A percentile compares a stretch with the other conserved stretches of the same genome.
Conservation (phyloP, 2,113 vertebrate genomes). For the Haplochromis burtoni region DNA sequence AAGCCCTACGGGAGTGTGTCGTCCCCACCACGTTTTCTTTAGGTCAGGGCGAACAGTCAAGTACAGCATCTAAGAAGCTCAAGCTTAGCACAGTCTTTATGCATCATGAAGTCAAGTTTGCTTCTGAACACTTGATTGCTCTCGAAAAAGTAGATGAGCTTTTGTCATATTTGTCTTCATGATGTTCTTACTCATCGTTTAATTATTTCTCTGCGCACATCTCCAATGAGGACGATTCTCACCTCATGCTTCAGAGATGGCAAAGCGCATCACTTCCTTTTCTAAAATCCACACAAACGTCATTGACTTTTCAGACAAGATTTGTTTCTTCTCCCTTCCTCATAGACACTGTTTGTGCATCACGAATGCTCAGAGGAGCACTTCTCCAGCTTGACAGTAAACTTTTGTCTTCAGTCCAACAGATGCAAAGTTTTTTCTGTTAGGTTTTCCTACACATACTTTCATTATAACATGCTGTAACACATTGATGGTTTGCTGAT, state of each 20-base stretch:
- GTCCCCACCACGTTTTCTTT: neutral
- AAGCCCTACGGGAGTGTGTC: rapidly evolving
- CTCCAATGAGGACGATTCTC: neutral
- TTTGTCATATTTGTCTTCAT: neutral
- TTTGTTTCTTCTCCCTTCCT: neutral
- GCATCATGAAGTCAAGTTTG: neutral
- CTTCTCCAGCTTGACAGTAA: neutral
- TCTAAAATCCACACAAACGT: neutral
- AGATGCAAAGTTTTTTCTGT: neutral
- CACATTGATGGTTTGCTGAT: neutral
- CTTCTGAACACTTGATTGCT: neutral
- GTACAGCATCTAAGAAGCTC: neutral
- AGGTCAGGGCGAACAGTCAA: neutral
- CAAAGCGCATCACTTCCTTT: neutral
- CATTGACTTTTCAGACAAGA: neutral
- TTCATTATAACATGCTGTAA: neutral
- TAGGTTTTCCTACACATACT: neutral
- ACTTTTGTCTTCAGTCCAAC: neutral
- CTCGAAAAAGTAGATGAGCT: neutral
- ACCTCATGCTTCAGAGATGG: neutral
- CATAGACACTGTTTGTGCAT: neutral
- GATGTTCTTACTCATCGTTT: neutral
- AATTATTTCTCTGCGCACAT: neutral
- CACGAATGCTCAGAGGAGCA: rapidly evolving
- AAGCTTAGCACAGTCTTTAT: neutral